Conservation (phyloP, 2,888 invertebrate species). For the Scaptodrosophila latifasciaeformis region DNA sequence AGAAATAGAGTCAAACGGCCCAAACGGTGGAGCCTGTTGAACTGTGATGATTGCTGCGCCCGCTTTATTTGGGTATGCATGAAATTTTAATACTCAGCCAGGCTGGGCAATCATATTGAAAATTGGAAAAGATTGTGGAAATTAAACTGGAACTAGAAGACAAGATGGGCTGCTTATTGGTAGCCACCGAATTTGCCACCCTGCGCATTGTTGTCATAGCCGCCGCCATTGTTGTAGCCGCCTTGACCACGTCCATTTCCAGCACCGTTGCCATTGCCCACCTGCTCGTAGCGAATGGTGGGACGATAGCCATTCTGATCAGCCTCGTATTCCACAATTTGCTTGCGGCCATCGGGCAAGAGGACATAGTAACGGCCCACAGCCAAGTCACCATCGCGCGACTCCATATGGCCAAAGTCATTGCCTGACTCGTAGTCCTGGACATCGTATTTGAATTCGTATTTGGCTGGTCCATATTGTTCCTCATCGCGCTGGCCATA, state of each 20-base stretch:
- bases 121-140: no score
- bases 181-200: conserved; percentile 69
- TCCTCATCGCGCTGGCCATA: conserved; percentile 68
- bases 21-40: no score
- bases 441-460: conserved; percentile 82
- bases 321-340: conserved; percentile 83
- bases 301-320: conserved; percentile 82
- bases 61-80: conserved; percentile 21
- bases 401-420: conserved; percentile 82
- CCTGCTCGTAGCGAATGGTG: conserved; percentile 81
- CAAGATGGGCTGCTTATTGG: no score
- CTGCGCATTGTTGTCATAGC: conserved; percentile 69
- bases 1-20: neutral
- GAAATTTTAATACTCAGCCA: conserved; percentile 48
- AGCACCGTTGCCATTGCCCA: conserved; percentile 70
- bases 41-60: no score
- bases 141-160: conserved; percentile 43
- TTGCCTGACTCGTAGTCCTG: conserved; percentile 80
- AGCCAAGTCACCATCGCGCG: conserved; percentile 79
- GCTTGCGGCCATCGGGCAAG: conserved; percentile 82
- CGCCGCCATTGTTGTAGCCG: conserved; percentile 42
- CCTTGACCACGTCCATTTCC: conserved; percentile 55
- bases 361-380: conserved; percentile 81
- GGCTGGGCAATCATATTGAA: conserved; percentile 35
- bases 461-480: conserved; percentile 81